A percentile compares a stretch with the other conserved stretches of the same genome.
These are phyloP conservation scores for Trachops cirrhosus DNA, from an alignment of 2,797 vertebrate genomes.

Conservation along the genomic window DNA sequence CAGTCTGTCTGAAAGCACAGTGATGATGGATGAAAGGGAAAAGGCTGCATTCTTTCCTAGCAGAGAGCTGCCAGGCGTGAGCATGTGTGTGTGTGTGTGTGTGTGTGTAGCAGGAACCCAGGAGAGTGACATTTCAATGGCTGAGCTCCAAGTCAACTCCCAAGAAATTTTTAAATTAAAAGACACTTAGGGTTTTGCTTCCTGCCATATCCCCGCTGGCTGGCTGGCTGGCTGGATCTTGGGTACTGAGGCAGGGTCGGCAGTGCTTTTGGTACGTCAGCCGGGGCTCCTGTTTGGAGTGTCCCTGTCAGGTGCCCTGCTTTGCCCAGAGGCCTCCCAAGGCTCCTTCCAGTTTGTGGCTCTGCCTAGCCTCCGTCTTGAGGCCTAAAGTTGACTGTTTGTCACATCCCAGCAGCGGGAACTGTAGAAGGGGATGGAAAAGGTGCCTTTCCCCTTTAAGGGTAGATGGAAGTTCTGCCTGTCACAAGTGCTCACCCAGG, in stretches of 20 bases:
- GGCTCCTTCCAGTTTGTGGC: not conserved
- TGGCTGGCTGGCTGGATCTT: not conserved
- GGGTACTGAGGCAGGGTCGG: not conserved
- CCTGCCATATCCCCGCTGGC: not conserved
- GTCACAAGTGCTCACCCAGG: not conserved
- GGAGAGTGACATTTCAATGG: not conserved
- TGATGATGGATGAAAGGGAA: not conserved
- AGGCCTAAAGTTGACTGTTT: not conserved
- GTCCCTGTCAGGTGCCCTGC: not conserved
- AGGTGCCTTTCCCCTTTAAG: not conserved
- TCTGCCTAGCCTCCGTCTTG: not conserved
- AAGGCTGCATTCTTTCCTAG: constrained; percentile 12
- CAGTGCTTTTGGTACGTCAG: not conserved
- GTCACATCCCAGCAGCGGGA: not conserved
- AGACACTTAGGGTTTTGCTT: not conserved
- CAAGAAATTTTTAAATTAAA: constrained; percentile 7
- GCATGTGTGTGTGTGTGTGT: not conserved
- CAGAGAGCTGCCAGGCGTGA: not conserved
- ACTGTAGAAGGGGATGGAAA: not conserved
- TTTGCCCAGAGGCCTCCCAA: not conserved
- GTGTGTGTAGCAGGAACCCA: not conserved
- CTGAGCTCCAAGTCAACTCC: not conserved
- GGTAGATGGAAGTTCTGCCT: not conserved
- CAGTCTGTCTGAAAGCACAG: not conserved
- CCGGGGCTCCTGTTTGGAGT: not conserved